Conservation (phyloP, 2,888 invertebrate genomes). For the Stenodema calcarata region DNA sequence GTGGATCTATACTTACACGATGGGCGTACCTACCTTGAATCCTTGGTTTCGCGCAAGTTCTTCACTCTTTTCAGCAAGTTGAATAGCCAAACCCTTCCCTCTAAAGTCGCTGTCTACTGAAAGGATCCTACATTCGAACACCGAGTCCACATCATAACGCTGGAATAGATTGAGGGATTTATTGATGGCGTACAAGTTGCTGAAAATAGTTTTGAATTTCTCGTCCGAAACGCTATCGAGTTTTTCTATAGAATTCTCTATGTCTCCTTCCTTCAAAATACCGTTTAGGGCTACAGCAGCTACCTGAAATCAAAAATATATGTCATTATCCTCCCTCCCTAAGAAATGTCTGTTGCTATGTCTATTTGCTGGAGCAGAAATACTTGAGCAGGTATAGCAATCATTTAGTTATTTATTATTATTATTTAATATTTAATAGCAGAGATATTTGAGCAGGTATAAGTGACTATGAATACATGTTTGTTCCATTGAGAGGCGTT, state of each 20-base stretch:
- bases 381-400: too few species aligned
- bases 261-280: conserved; percentile 74
- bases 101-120: conserved; percentile 76
- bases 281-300: conserved; percentile 81
- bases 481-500: too few species aligned
- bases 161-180: conserved; percentile 73
- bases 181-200: conserved; percentile 75
- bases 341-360: too few species aligned
- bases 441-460: too few species aligned
- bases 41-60: conserved; percentile 70
- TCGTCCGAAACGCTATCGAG: conserved; percentile 72
- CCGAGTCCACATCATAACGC: conserved; percentile 71
- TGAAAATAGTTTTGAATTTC: conserved; percentile 80
- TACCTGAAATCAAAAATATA: conserved; percentile 64
- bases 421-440: too few species aligned
- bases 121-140: conserved; percentile 81
- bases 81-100: conserved; percentile 77
- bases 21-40: conserved; percentile 68
- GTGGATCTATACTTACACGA: too few species aligned
- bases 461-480: too few species aligned
- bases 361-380: too few species aligned
- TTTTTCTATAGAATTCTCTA: conserved; percentile 72
- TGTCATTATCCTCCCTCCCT: too few species aligned
- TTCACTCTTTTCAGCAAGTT: conserved; percentile 73
- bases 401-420: too few species aligned